A percentile compares a stretch with the other conserved stretches of the same genome.
Evolutionary conservation across 2,113 vertebrate genomes (phyloP).

Genomic region (Xiphophorus couchianus): DNA sequence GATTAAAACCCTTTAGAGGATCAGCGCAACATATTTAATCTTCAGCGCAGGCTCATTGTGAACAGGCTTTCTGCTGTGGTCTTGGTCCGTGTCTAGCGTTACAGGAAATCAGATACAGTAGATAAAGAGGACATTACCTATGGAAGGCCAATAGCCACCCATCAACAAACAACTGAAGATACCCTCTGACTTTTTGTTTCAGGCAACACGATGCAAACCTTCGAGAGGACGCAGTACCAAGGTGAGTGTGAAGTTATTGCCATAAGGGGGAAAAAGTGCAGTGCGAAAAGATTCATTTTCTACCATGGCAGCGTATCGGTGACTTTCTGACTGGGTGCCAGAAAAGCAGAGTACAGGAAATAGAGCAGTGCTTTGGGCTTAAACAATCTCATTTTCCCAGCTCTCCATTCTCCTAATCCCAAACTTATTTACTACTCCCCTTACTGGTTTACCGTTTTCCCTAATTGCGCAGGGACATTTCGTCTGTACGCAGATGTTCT

Average conservation of each 20-base stretch:
- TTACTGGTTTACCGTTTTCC: neutral
- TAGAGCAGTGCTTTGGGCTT: constrained; percentile 34
- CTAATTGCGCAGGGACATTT: too few relatives aligned
- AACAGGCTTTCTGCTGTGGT: constrained; percentile 66
- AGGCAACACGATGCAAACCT: constrained; percentile 52
- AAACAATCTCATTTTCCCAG: constrained; percentile 65
- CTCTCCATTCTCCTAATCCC: constrained; percentile 66
- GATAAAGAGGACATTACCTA: constrained; percentile 66
- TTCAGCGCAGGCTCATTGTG: constrained; percentile 16
- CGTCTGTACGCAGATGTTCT: neutral
- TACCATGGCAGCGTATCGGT: constrained; percentile 5
- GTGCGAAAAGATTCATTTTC: constrained; percentile 21
- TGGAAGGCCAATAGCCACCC: constrained; percentile 72
- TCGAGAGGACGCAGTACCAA: constrained; percentile 37
- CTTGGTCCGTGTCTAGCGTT: constrained; percentile 67
- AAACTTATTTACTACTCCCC: constrained; percentile 38
- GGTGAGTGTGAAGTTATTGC: constrained; percentile 61
- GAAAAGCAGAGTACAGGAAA: constrained; percentile 27
- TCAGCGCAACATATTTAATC: constrained; percentile 18
- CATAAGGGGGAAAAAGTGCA: neutral
- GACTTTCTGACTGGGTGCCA: constrained; percentile 12
- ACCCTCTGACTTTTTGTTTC: constrained; percentile 49
- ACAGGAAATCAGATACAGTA: constrained; percentile 79
- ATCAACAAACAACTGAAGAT: constrained; percentile 75
- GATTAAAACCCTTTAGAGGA: neutral